Base-by-base conservation (phyloP, 2,888 invertebrate species). In the Pemphredon lugubris region DNA sequence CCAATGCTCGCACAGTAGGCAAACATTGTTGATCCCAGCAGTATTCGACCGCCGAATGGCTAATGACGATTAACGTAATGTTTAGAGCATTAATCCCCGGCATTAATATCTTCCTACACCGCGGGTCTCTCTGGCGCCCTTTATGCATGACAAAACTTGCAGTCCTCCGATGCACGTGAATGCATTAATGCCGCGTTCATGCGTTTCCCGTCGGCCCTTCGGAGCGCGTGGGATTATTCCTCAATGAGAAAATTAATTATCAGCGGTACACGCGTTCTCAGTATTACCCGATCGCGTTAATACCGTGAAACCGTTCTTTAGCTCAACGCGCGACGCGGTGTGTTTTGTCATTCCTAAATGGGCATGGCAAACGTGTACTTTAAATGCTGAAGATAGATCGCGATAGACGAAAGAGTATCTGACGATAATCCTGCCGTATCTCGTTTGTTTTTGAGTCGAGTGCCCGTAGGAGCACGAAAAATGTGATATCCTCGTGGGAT, bases 21-120 rank as follows among this genome's bases (percentile, higher is more conserved):
- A 64, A 74, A 67, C 63, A 73, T 72, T 42, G 68, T 63, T 78
- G 79, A 77, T 75, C 72, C 71, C 60, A 48, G 71, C 63, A 63
- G 67, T 65, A 73, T 73, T 61, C 66, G 72, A 45, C 58, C 58
- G 37, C 69, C 65, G 71, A 69, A 57, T 73, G 72, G 77, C 77
- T 81, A 81, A 81, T 75, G 77, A 74, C 83, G 78, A 81, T 81
- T 80, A 81, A 83, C 76, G 82, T 77, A 82, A 80, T 79, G 75
- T 74, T 81, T 75, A 68, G 71, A 73, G 79, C 76, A 83, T 82
- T 81, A 79, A 81, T 79, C 70, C 65, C 32, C 6, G 51, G 70
- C 64, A 77, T 76, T 79, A 67, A 76, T 79, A 68, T 70, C 72
- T 67, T 45, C 44, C 37, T 30, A 21, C 42, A 3, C 39, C 53